phyloP scores from a whole-genome alignment of 2,113 vertebrate genomes.

The Penelope pileata region DNA sequence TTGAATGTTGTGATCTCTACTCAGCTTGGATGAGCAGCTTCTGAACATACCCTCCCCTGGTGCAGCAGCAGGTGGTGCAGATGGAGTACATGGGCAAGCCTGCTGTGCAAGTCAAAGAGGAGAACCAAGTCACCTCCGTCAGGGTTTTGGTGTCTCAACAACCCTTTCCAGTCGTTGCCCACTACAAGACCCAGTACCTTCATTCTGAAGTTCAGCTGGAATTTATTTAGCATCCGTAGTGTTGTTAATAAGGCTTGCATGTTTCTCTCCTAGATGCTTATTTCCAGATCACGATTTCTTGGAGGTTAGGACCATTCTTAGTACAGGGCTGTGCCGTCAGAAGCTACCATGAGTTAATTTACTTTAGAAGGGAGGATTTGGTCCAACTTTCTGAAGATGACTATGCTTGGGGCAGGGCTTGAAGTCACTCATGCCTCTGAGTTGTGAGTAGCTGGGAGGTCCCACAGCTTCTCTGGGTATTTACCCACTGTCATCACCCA shows the following conservation, averaged over 20 bases:
- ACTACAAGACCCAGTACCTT: not conserved
- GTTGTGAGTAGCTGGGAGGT: accelerated
- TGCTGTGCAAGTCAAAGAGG: not conserved
- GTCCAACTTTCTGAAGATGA: no score
- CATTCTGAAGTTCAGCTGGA: not conserved
- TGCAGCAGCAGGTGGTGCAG: not conserved
- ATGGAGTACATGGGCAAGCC: not conserved
- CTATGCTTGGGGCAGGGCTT: not conserved
- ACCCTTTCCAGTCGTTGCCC: not conserved
- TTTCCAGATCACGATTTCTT: not conserved
- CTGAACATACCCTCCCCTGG: not conserved
- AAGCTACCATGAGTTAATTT: not conserved
- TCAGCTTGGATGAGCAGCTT: not conserved
- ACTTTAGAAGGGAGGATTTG: not conserved
- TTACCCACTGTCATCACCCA: not conserved
- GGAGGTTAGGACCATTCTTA: not conserved
- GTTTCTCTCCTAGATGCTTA: not conserved
- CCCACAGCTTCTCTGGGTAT: accelerated
- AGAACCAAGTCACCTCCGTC: not conserved
- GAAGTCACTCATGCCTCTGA: no score
- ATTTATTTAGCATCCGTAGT: not conserved
- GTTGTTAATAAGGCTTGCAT: not conserved
- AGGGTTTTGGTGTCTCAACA: not conserved
- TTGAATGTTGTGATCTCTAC: not conserved
- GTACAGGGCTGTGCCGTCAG: not conserved